Base-by-base conservation (phyloP, 2,113 vertebrate species). In the Saiga tatarica region DNA sequence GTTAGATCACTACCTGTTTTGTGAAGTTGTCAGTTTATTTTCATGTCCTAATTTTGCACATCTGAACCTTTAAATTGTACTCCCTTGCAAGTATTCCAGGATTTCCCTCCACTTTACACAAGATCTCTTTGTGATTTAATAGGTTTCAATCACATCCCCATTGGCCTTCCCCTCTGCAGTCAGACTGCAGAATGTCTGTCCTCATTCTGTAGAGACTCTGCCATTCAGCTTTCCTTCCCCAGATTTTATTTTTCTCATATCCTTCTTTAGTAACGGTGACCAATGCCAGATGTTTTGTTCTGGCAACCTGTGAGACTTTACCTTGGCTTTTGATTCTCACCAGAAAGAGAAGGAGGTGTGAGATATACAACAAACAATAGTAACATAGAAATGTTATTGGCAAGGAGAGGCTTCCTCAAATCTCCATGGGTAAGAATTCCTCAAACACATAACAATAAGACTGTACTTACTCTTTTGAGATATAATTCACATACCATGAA, bases 201-300 rank as follows among this genome's bases (percentile, higher is more conserved):
- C 36, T 62, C 60, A 50, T 83, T 89, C n/a, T 67, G 1, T 59
- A 52, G n/a, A 64, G 53, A 62, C 30, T 11, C 52, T 91, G 19
- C 26, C 47, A 6, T 64, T 78, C 21, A 76, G 67, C 59, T 91
- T 94, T 89, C 28, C 67, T 87, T 82, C 57, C 50, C 55, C 78
- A 83, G n/a, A 87, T 96, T 79, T 36, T 79, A 60, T 85, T 85
- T 91, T 81, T 42, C 55, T 97, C 36, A 50, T 84, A 25, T 82
- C 19, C 79, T 82, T 53, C 19, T 82, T 36, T 82, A 82, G 50
- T 82, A 82, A n/a, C 23, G 50, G 33, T 95, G 45, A 89, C 79
- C 74, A 94, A n/a, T 47, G 13, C 13, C 53, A 88, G 39, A 39
- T 84, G 42, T 79, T 94, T 79, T 71, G 39, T 82, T 55, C 33